Percentiles rank a stretch among this genome's conserved stretches.
Conservation (phyloP, 1,140 invertebrate genomes). For the Pseudobourletiella spinata region DNA sequence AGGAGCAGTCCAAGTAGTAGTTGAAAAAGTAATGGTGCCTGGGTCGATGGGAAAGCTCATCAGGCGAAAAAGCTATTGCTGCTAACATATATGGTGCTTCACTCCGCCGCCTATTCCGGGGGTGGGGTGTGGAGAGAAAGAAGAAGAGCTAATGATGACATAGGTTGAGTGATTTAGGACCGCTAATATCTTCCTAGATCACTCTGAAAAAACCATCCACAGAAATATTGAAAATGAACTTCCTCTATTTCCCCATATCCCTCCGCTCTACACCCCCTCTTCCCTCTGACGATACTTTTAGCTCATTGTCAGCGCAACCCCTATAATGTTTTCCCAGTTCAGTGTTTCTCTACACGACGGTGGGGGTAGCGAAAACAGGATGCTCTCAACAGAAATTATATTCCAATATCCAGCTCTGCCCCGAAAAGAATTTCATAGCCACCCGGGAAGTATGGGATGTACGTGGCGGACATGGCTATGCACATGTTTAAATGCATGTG, state of each 20-base stretch:
- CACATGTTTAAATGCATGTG: too few relatives aligned
- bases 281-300: background rate
- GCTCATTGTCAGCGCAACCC: background rate
- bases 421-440: too few relatives aligned
- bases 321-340: background rate
- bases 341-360: background rate
- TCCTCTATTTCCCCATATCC: background rate
- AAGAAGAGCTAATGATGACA: slow-evolving; percentile 30
- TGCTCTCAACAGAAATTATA: too few relatives aligned
- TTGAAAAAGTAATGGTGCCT: slow-evolving; percentile 2
- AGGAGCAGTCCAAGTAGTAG: too few relatives aligned
- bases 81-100: background rate
- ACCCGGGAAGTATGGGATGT: too few relatives aligned
- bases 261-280: background rate
- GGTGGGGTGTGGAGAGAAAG: background rate
- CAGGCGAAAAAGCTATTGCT: slow-evolving; percentile 2
- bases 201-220: background rate
- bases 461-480: too few relatives aligned
- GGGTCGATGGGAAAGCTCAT: slow-evolving; percentile 2
- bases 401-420: too few relatives aligned
- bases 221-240: slow-evolving; percentile 22
- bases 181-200: slow-evolving; percentile 21
- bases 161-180: slow-evolving; percentile 27
- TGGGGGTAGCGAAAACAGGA: too few relatives aligned
- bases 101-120: background rate